phyloP scores from a whole-genome alignment of 1,140 invertebrate genomes.

The Drosophila takahashii region DNA sequence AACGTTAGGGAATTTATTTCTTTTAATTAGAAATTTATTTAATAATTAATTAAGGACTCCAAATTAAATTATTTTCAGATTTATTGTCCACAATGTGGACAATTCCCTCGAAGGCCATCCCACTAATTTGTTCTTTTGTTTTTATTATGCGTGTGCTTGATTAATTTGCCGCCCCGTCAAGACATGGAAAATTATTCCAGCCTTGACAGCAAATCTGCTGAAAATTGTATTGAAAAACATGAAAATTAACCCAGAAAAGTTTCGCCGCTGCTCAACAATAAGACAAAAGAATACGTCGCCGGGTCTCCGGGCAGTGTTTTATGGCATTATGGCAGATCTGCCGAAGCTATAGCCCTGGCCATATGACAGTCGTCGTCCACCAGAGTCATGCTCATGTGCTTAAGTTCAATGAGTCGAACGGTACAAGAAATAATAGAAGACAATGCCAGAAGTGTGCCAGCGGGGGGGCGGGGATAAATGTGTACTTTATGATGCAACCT shows the following conservation, averaged over 20 bases:
- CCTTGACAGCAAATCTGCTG: constrained; percentile 62
- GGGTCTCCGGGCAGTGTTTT: constrained; percentile 23
- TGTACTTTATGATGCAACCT: constrained; percentile 50
- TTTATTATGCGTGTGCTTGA: constrained; percentile 53
- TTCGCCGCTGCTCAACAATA: constrained; percentile 47
- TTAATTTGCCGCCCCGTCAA: constrained; percentile 57
- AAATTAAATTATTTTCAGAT: background rate
- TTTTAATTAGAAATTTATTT: too few relatives aligned
- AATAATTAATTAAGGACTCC: constrained; percentile 5
- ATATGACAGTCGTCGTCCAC: constrained; percentile 32
- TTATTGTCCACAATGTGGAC: background rate
- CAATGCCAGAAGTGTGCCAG: constrained; percentile 53
- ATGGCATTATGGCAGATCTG: constrained; percentile 10
- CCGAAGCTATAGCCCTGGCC: background rate
- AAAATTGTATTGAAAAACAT: constrained; percentile 62
- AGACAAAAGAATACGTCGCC: constrained; percentile 59
- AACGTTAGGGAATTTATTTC: too few relatives aligned
- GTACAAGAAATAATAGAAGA: constrained; percentile 44
- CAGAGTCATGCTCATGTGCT: constrained; percentile 53
- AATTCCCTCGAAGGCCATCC: constrained; percentile 30
- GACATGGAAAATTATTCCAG: constrained; percentile 61
- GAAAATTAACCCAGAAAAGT: constrained; percentile 68
- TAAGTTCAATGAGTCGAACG: constrained; percentile 65
- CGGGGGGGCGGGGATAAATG: constrained; percentile 6
- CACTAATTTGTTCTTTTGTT: constrained; percentile 45